Evolutionary conservation across 2,888 invertebrate genomes (phyloP), one percentile per base, ranked within the genome.

Genomic region (Proisotoma minuta): DNA sequence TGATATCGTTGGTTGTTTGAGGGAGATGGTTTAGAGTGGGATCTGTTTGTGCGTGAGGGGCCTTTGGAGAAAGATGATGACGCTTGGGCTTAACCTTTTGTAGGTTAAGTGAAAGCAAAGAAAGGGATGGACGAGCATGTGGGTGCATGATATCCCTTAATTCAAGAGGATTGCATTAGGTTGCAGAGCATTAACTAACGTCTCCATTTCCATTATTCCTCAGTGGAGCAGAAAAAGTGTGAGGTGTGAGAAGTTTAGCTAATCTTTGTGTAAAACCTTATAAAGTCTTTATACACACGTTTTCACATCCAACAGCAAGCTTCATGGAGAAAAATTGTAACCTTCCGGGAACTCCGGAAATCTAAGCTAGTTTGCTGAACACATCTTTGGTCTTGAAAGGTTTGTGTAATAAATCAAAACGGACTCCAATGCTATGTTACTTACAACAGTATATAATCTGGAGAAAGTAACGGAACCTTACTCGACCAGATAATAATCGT

Each of bases 161-260:
- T 34, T 34, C 34, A 34, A 34, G 34, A 15, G 34, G 15, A 15
- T 34, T 15, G 18, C 20, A 43, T 43, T 20, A 43, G 18, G 10
- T n/a, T 12, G 4, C 18, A 4, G 20, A n/a, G 43, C 43, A 43
- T 43, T 43, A 43, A 43, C 18, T 18, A 43, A 43, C 20, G 43
- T 43, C 43, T 43, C 43, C 43, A 43, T 12, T 20, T 43, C 43
- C 43, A 43, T 43, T 43, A 43, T 43, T 43, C 43, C 43, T 15
- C 20, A 12, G 43, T 15, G 43, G 18, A 43, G 5, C 10, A 43
- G 43, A 5, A 5, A 15, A 5, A 43, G 43, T 43, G 43, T 43
- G 43, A 43, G n/a, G 20, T 43, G 43, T 43, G 43, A 43, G 43
- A 15, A 43, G 49, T 49, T 49, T 49, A 49, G 23, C 49, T 49